Percentiles rank a stretch among this genome's conserved stretches.
Conservation (phyloP, 35 echinoderm and acorn worm species). For the Apostichopus japonicus region DNA sequence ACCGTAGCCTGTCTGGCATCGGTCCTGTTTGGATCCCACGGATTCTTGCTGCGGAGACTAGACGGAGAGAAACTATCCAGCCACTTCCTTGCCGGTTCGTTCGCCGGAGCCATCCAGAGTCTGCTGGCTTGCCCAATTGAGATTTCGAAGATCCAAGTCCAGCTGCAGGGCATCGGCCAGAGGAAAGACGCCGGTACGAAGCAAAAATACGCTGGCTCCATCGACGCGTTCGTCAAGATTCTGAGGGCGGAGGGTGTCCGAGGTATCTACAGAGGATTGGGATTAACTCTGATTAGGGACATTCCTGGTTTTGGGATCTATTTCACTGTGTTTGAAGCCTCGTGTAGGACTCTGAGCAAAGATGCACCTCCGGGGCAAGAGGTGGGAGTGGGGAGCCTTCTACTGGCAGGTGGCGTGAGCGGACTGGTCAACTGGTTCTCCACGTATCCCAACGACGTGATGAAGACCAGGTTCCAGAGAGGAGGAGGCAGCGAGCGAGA, state of each 20-base stretch:
- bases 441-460: conserved; percentile 54
- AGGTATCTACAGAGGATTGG: conserved; percentile 56
- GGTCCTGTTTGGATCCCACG: conserved; percentile 53
- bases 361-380: background rate
- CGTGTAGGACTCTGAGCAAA: background rate
- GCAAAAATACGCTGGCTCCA: conserved; percentile 43
- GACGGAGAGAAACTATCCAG: background rate
- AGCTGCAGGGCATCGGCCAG: conserved; percentile 52
- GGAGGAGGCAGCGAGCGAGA: background rate
- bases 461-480: conserved; percentile 60
- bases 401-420: conserved; percentile 53
- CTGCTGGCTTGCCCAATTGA: conserved; percentile 53
- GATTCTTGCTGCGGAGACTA: background rate
- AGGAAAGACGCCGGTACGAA: background rate
- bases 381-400: background rate
- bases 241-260: conserved; percentile 28
- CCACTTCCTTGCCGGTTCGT: conserved; percentile 28
- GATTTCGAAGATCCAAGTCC: conserved; percentile 48
- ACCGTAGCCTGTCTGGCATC: background rate
- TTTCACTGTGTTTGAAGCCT: conserved; percentile 29
- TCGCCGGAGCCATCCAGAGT: conserved; percentile 11
- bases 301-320: conserved; percentile 50
- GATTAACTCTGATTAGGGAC: conserved; percentile 43
- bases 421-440: conserved; percentile 32
- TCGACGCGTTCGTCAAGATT: conserved; percentile 53